Evolutionary conservation across 2,797 vertebrate genomes (phyloP), one percentile per base, ranked within the genome.

Genomic region (Cirrhinus molitorella): DNA sequence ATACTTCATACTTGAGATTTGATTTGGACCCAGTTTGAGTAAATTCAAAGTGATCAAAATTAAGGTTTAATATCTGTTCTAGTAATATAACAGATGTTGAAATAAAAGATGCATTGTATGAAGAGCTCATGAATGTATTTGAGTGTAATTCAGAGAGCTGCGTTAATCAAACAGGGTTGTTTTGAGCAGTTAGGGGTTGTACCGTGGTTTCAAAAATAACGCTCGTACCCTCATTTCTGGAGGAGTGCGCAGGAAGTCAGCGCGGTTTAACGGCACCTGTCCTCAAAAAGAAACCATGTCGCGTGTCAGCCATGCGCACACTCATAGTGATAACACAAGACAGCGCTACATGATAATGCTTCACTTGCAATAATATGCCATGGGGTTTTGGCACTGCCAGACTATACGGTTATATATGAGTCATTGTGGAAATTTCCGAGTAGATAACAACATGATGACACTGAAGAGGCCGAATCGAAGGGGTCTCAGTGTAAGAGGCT

Each of bases 211-310:
- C 4, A n/a, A 21, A 8, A 28, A 43, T 55, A 78, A 37, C 11
- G 17, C 53, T 55, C 34, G 21, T 76, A 28, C n/a, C 7, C 67
- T 83, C 25, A 25, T 79, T 57, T 88, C n/a, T 53, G 34, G 47
- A 61, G 34, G n/a, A 83, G 43, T 10, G 59, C 23, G 79, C 63
- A 45, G 73, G 49, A 82, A 77, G 73, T n/a, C 49, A 72, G 19
- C 80, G 85, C 37, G 84, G 86, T 89, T 85, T 82, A 85, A 84
- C 84, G 80, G 81, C 66, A 72, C 65, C 75, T 84, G 81, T 43
- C 74, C 73, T 78, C 43, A 75, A 31, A 85, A 21, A 72, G 67
- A 88, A 85, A 70, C 55, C 81, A 82, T 65, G 86, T 84, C 75
- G 81, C 34, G 49, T 87, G 88, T 84, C 81, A 76, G 74, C 3